phyloP scores from a whole-genome alignment of 2,888 invertebrate species.

The Mesorhabditis sp. region DNA sequence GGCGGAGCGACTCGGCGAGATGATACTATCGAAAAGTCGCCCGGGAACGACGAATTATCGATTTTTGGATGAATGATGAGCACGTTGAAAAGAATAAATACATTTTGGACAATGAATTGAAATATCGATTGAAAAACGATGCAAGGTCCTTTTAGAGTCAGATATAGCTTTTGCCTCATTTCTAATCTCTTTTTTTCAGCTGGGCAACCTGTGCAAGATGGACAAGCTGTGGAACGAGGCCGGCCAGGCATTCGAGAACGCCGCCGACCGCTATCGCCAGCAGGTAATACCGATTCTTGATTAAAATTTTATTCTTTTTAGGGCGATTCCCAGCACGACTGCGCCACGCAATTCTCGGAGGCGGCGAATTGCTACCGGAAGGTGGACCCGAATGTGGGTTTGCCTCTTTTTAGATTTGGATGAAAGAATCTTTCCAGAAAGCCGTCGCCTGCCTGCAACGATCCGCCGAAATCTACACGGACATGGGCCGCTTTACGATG shows the following conservation, averaged over 20 bases:
- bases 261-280: slow-evolving; percentile 76
- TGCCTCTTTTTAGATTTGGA: too few relatives aligned
- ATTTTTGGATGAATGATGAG: slow-evolving; percentile 8
- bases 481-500: slow-evolving; percentile 83
- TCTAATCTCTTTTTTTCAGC: slow-evolving; percentile 63
- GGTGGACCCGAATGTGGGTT: slow-evolving; percentile 37
- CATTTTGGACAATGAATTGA: slow-evolving; percentile 78
- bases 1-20: slow-evolving; percentile 14
- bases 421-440: slow-evolving; percentile 43
- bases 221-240: slow-evolving; percentile 96
- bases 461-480: slow-evolving; percentile 94
- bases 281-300: slow-evolving; percentile 6
- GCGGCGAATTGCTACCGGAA: slow-evolving; percentile 78
- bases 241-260: slow-evolving; percentile 87
- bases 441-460: slow-evolving; percentile 84
- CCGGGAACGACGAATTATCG: neutral
- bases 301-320: slow-evolving; percentile 61
- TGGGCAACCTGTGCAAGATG: slow-evolving; percentile 97
- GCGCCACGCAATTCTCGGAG: slow-evolving; percentile 89
- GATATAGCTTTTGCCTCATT: too few relatives aligned
- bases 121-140: slow-evolving; percentile 91
- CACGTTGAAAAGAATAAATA: neutral
- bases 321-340: slow-evolving; percentile 87
- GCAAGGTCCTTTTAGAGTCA: slow-evolving; percentile 82
- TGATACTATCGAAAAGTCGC: slow-evolving; percentile 2